These are phyloP conservation scores for Centropyge bicolor DNA, from an alignment of 2,797 vertebrate genomes.

Conservation along the genomic window DNA sequence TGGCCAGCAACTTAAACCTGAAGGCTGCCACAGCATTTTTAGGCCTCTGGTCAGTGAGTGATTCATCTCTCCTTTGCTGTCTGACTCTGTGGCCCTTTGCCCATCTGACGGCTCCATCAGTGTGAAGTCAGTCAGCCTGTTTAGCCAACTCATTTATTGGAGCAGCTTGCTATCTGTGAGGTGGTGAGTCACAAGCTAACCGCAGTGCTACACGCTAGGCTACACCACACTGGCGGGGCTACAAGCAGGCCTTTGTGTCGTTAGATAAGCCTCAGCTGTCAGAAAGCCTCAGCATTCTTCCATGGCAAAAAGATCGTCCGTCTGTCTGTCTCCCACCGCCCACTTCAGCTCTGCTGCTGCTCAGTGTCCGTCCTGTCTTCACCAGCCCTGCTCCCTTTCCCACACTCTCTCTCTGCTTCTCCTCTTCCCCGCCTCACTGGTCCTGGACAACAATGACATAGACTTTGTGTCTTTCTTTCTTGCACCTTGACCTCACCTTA, in stretches of 20 bases:
- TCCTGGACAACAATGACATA: slow-evolving; percentile 9
- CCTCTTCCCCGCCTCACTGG: slow-evolving; percentile 14
- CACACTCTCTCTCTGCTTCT: slow-evolving; percentile 34
- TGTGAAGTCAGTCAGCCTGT: slow-evolving; percentile 48
- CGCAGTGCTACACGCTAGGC: slow-evolving; percentile 42
- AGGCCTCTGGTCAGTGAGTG: not conserved
- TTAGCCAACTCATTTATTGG: slow-evolving; percentile 44
- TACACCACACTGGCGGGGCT: slow-evolving; percentile 50
- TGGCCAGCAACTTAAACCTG: not conserved
- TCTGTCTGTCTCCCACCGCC: slow-evolving; percentile 72
- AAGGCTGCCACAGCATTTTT: not conserved
- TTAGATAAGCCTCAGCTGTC: slow-evolving; percentile 86
- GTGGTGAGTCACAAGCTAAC: slow-evolving; percentile 65
- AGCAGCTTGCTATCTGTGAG: slow-evolving; percentile 66
- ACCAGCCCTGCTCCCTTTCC: slow-evolving; percentile 45
- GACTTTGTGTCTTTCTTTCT: slow-evolving; percentile 17
- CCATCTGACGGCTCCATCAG: slow-evolving; percentile 31
- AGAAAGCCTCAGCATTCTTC: slow-evolving; percentile 83
- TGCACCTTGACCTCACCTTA: not conserved
- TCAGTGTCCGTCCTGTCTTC: slow-evolving; percentile 49
- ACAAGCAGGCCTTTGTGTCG: slow-evolving; percentile 81
- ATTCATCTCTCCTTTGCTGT: not conserved
- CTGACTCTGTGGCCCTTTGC: slow-evolving; percentile 20
- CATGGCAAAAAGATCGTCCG: slow-evolving; percentile 57
- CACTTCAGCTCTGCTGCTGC: slow-evolving; percentile 64